Evolutionary conservation across 2,113 vertebrate genomes (phyloP).

Genomic region (Lagenorhynchus albirostris): DNA sequence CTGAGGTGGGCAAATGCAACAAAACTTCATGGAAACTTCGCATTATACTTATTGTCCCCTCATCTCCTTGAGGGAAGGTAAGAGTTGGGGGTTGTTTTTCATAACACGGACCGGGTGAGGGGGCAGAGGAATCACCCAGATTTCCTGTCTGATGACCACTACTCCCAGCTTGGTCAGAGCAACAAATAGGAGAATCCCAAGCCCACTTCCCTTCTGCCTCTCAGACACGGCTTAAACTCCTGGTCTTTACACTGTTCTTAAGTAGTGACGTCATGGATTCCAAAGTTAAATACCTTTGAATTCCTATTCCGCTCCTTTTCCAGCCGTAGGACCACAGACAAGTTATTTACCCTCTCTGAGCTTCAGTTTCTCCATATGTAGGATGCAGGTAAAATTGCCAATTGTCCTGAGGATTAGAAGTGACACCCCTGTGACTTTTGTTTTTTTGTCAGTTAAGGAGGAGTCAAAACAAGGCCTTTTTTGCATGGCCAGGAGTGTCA

Average conservation of each 20-base stretch:
- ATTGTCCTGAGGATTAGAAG: neutral
- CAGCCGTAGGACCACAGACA: neutral
- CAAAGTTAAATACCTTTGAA: neutral
- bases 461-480: neutral
- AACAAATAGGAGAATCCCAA: neutral
- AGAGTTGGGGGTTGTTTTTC: neutral
- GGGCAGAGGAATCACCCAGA: neutral
- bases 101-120: neutral
- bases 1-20: neutral
- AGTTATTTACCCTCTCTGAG: neutral
- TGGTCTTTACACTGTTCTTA: neutral
- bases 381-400: neutral
- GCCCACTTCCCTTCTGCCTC: neutral
- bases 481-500: neutral
- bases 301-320: neutral
- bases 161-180: neutral
- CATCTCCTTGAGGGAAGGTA: neutral
- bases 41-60: too few species aligned
- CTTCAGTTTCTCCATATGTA: neutral
- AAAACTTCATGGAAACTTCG: fast-evolving
- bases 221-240: neutral
- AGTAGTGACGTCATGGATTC: neutral
- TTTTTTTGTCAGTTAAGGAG: neutral
- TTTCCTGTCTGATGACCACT: neutral
- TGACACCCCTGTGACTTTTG: neutral